These are phyloP conservation scores for Fregetta grallaria DNA, from an alignment of 2,113 vertebrate genomes.

Conservation along the genomic window DNA sequence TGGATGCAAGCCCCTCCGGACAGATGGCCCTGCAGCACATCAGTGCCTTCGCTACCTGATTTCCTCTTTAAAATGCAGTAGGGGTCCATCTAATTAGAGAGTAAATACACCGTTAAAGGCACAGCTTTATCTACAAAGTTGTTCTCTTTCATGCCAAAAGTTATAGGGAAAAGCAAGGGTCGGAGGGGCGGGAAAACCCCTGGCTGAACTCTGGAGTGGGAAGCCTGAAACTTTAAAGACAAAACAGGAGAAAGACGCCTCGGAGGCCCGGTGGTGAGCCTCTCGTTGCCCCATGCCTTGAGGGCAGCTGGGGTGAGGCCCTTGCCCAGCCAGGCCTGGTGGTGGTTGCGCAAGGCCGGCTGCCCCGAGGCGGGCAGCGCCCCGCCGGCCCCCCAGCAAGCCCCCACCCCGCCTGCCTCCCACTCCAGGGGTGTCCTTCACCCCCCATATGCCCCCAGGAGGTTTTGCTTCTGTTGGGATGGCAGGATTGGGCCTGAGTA, in stretches of 20 bases:
- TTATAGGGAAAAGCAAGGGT: neutral
- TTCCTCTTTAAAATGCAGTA: neutral
- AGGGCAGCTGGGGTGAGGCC: neutral
- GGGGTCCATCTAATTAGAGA: neutral
- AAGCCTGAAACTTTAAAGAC: neutral
- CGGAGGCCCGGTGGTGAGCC: fast-evolving
- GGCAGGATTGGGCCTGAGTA: neutral
- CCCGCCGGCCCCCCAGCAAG: neutral
- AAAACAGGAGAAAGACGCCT: neutral
- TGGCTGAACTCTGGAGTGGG: neutral
- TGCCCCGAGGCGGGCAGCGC: neutral
- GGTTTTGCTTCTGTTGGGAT: neutral
- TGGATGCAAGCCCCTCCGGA: fast-evolving
- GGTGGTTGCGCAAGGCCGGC: fast-evolving
- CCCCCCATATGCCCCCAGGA: neutral
- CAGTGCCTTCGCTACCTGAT: neutral
- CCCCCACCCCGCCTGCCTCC: neutral
- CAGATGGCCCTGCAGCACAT: neutral
- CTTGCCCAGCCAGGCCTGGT: fast-evolving
- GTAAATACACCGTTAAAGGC: neutral
- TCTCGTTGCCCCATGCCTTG: fast-evolving
- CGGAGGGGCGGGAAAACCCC: neutral
- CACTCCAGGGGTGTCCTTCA: neutral
- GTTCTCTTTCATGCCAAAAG: neutral
- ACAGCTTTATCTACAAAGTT: neutral